Conservation (phyloP, 2,113 vertebrate genomes). For the Indri indri region DNA sequence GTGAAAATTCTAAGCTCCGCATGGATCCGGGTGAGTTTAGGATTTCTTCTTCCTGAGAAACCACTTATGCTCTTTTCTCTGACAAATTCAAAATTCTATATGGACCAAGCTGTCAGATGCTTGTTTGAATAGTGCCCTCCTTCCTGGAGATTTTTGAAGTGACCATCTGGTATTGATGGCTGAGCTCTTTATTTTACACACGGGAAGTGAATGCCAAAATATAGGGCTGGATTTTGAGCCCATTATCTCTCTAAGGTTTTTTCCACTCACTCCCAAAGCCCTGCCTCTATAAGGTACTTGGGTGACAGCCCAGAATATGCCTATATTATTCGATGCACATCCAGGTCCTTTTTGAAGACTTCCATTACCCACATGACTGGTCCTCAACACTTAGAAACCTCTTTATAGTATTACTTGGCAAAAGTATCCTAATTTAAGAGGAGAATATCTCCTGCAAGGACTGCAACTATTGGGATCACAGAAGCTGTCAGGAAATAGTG, state of each 20-base stretch:
- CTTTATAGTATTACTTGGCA: neutral
- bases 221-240: neutral
- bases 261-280: neutral
- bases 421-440: neutral
- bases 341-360: neutral
- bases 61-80: neutral
- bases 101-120: neutral
- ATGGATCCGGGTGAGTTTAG: conserved; percentile 33
- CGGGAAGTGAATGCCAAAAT: fast-evolving
- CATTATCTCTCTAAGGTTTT: too few relatives aligned
- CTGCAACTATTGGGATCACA: neutral
- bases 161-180: neutral
- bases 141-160: neutral
- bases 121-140: neutral
- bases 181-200: neutral
- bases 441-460: neutral
- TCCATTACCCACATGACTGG: neutral
- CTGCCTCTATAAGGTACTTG: neutral
- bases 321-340: neutral
- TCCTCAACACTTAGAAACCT: neutral
- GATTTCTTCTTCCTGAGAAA: neutral
- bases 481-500: neutral
- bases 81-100: neutral
- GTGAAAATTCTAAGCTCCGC: neutral
- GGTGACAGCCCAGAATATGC: neutral